Conservation (phyloP, 2,797 vertebrate genomes). For the Pyrocephalus nanus region DNA sequence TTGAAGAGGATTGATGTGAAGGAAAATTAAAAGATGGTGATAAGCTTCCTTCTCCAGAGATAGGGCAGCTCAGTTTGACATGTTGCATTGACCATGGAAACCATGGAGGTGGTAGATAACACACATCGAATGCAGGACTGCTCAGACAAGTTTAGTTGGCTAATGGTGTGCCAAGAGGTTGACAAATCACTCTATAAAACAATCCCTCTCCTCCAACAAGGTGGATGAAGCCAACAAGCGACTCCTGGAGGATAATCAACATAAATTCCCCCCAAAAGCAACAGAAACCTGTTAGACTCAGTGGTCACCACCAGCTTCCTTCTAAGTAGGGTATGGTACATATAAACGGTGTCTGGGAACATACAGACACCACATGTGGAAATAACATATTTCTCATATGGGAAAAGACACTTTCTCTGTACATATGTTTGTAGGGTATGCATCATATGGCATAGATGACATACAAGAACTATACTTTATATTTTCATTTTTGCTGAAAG, state of each 20-base stretch:
- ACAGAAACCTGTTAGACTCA: neutral
- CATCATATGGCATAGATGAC: neutral
- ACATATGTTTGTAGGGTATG: rapidly evolving
- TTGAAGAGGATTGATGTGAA: neutral
- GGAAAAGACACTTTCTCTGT: neutral
- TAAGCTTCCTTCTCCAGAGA: neutral
- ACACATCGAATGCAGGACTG: neutral
- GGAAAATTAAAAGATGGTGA: neutral
- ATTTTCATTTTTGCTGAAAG: neutral
- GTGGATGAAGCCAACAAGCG: neutral
- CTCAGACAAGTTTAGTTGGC: neutral
- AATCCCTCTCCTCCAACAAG: neutral
- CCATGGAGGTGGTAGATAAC: neutral
- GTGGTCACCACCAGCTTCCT: neutral
- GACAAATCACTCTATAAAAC: neutral
- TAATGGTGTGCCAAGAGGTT: neutral
- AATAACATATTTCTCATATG: neutral
- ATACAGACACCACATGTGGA: neutral
- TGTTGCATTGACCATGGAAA: neutral
- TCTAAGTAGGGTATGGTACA: neutral
- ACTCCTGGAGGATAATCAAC: neutral
- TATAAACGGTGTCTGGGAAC: neutral
- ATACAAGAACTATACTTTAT: neutral
- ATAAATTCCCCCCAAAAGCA: neutral
- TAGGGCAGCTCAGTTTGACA: neutral